Conservation (phyloP, 2,797 vertebrate genomes). For the Alauda arvensis region DNA sequence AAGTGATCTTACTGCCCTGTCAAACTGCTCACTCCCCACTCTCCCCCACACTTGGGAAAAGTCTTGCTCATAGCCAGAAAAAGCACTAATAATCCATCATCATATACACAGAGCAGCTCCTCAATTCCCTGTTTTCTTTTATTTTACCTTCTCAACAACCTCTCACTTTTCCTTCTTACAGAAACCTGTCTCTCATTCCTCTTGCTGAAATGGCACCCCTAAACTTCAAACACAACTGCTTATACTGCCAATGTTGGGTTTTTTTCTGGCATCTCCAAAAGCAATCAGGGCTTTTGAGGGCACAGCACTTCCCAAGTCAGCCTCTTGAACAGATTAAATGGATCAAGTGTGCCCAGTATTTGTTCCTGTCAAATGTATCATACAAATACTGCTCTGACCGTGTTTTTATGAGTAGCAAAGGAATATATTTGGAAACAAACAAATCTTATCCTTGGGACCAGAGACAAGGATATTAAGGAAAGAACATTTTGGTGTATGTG, state of each 20-base stretch:
- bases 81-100: conserved; percentile 28
- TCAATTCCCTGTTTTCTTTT: conserved; percentile 7
- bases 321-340: neutral
- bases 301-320: neutral
- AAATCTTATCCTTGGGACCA: conserved; percentile 47
- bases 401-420: conserved; percentile 6
- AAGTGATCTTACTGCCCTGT: neutral
- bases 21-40: conserved; percentile 12
- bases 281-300: neutral
- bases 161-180: neutral
- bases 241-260: neutral
- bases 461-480: conserved; percentile 53
- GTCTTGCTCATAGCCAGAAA: neutral
- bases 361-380: conserved; percentile 11
- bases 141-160: neutral
- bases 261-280: neutral
- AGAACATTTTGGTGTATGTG: conserved; percentile 59
- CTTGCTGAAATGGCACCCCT: neutral
- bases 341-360: neutral
- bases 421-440: conserved; percentile 47
- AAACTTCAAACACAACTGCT: neutral
- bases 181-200: neutral
- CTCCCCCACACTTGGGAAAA: neutral
- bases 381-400: neutral
- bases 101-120: neutral